These are phyloP conservation scores for Myotis daubentonii DNA, from an alignment of 2,797 vertebrate genomes.

Conservation along the genomic window DNA sequence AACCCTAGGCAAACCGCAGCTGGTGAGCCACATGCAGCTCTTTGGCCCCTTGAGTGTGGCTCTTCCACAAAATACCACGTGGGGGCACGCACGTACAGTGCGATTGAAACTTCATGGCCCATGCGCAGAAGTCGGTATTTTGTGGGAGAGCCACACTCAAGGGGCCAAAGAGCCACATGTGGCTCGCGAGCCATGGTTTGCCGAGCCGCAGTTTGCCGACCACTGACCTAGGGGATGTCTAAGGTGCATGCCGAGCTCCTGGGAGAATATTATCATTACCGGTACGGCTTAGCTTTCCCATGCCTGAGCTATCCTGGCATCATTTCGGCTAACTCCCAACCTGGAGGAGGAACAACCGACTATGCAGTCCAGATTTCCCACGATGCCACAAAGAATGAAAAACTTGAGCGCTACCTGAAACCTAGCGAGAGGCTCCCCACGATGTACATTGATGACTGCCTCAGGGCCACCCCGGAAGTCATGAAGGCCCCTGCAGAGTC, in stretches of 20 bases:
- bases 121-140: too few species aligned
- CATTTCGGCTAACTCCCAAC: constrained; percentile 95
- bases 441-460: constrained; percentile 98
- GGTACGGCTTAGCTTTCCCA: constrained; percentile 96
- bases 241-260: constrained; percentile 98
- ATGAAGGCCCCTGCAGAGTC: constrained; percentile 92
- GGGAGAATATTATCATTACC: constrained; percentile 98
- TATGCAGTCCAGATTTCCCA: constrained; percentile 98
- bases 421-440: constrained; percentile 93
- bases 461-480: constrained; percentile 94
- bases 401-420: constrained; percentile 94
- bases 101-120: too few species aligned
- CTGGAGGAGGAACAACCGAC: constrained; percentile 97
- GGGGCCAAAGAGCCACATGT: too few species aligned
- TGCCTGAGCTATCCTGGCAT: constrained; percentile 97
- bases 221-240: constrained; percentile 87
- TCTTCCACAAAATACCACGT: too few species aligned
- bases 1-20: constrained; percentile 90
- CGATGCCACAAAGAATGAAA: constrained; percentile 91
- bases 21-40: too few species aligned
- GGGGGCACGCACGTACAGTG: too few species aligned
- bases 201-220: too few species aligned
- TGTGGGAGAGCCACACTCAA: too few species aligned
- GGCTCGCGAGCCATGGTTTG: accelerated
- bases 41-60: too few species aligned